Base-by-base conservation (phyloP, 2,888 invertebrate genomes). In the Euzophera pinguis region DNA sequence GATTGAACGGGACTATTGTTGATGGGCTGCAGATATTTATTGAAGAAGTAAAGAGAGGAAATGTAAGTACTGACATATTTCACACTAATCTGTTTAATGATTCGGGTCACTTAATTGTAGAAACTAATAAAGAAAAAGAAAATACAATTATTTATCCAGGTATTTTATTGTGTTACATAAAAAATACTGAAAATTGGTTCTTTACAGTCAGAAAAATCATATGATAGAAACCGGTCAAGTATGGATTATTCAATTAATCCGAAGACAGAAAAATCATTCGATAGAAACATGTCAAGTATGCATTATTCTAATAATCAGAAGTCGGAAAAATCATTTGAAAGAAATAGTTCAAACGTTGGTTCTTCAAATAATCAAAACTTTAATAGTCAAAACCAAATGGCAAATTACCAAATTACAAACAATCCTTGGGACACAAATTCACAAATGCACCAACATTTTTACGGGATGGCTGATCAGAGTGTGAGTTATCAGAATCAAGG, bases 1-100 rank as follows among this genome's bases (percentile, higher is more conserved):
- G 71, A 32, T 58, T 78, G 2, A 71, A 75, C 37, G 77, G 78
- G 0, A 13, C 68, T 3, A 59, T 53, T 32, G 1, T 71, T 1
- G 62, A 64, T 0, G 77, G 75, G 0, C 53, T 59, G n/a, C 67
- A 67, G 41, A 50, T 78, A 3, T 63, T 60, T 51, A 72, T 78
- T 12, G 67, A 75, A 53, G 53, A 70, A 43, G 34, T 64, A n/a
- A 59, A 65, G 34, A 67, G 70, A 45, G 70, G 65, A 27, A 60
- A 61, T 63, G 73, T 73, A 45, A 34, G 12, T 39, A 39, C 1
- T 32, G 1, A 22, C 2, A 34, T 8, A 8, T 34, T 34, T 34
- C 4, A 34, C 7, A 8, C 22, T 22, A 22, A 22, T 22, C 22
- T 22, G 22, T 22, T 22, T 22, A 22, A 22, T 3, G 22, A 3